Evolutionary conservation across 2,888 invertebrate genomes (phyloP), one percentile per base, ranked within the genome.

Genomic region (Clistopyga incitator): DNA sequence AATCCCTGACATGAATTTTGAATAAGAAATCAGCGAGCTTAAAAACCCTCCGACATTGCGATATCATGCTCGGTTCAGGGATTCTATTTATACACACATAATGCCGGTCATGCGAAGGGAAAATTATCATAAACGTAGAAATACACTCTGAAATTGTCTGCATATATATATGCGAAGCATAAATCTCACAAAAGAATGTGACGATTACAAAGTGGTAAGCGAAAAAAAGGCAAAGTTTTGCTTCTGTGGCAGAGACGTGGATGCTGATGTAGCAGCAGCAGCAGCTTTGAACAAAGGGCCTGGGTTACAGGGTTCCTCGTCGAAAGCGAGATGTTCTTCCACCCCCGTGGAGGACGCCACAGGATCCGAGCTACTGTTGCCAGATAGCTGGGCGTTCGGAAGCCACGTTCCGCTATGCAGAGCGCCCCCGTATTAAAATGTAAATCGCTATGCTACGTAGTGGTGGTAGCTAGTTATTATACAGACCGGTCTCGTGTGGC

Each of bases 341-440:
- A 50, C 34, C 52, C 64, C 38, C 20, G 50, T 38, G 20, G 34
- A 38, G 64, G 50, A 64, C 34, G 75, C 34, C 38, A 38, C 34
- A 18, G 64, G 64, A 38, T 64, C 64, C 4, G 25, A 18, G 50
- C 52, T 20, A 77, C 56, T 25, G 45, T 54, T 83, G 71, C 72
- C 59, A 74, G 54, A 77, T 65, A 77, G 84, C 80, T 64, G 78
- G 82, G 25, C 72, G 76, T 75, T 85, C 80, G 82, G 86, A 84
- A 86, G 82, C 86, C 87, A 86, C 86, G 86, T 87, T 86, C 87
- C 85, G 84, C 85, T 85, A 88, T 88, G 89, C 89, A 88, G 88
- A 86, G 85, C 84, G 87, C 85, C 64, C 81, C 38, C 88, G 89
- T 90, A 90, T 90, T 90, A 90, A 90, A 90, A 90, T 90, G 90